These are phyloP conservation scores for Phortica variegata DNA, from an alignment of 1,140 invertebrate genomes.

Conservation along the genomic window DNA sequence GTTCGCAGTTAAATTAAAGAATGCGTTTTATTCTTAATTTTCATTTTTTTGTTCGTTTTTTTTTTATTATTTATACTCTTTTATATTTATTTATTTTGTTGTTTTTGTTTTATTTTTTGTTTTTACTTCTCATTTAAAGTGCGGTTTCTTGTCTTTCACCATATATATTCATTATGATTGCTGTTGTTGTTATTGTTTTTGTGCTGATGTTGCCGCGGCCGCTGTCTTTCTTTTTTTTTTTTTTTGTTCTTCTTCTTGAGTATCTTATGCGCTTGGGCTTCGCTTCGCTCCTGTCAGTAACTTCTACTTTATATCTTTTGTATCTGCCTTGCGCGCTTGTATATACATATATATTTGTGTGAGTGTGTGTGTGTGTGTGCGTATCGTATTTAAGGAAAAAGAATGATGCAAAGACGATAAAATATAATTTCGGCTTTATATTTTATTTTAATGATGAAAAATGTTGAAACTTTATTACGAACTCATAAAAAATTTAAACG, in stretches of 20 bases:
- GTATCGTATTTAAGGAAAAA: slow-evolving; percentile 48
- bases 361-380: slow-evolving; percentile 25
- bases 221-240: slow-evolving; percentile 9
- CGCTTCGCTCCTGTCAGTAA: slow-evolving; percentile 38
- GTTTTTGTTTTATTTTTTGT: slow-evolving; percentile 1
- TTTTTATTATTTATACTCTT: no score
- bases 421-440: slow-evolving; percentile 57
- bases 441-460: slow-evolving; percentile 57
- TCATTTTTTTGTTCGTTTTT: slow-evolving; percentile 10
- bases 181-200: slow-evolving; percentile 24
- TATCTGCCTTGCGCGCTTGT: slow-evolving; percentile 25
- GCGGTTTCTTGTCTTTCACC: slow-evolving; percentile 49
- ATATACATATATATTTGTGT: slow-evolving; percentile 15
- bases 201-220: slow-evolving; percentile 8
- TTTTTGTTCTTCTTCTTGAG: slow-evolving; percentile 2
- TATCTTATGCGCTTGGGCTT: background rate
- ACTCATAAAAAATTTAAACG: slow-evolving; percentile 55
- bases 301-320: slow-evolving; percentile 53
- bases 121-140: slow-evolving; percentile 41
- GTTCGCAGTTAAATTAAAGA: slow-evolving; percentile 46
- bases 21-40: slow-evolving; percentile 27
- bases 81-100: background rate
- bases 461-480: slow-evolving; percentile 57
- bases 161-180: slow-evolving; percentile 56
- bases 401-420: slow-evolving; percentile 56